Evolutionary conservation across 2,797 vertebrate genomes (phyloP), one percentile per base, ranked within the genome.

Genomic region (Acanthopagrus latus): DNA sequence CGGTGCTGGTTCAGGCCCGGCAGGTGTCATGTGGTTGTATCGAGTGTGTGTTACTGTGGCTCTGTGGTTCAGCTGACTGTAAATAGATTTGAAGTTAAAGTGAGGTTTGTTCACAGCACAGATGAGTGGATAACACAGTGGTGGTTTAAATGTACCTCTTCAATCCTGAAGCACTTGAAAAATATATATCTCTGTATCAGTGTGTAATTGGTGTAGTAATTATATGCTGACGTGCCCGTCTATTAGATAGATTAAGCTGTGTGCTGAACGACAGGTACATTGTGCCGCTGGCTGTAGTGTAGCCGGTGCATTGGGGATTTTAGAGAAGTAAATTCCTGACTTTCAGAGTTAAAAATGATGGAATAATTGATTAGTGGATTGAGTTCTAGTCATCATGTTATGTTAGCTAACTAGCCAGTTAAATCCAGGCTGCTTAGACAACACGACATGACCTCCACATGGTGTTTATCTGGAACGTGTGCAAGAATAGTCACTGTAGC

Each of bases 11-110:
- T 67, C 55, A 81, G 68, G 81, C 58, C 4, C 72, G 50, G 75
- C 48, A 78, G 73, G 71, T 72, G 86, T 81, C 65, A 41, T 74
- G 71, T 69, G 78, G 52, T 86, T 86, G 87, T 82, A 88, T 89
- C 74, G 80, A 79, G 85, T 85, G 43, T 10, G 63, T 67, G 70
- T 75, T 25, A 71, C 56, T 41, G 74, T 59, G 29, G 69, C n/a
- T 62, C 63, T 51, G 64, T 64, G 63, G 71, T 69, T 73, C 75
- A 76, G 71, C 73, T 70, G 72, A 85, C 71, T 86, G 41, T 74
- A 80, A 85, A 78, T 65, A 65, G 73, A 68, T 41, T 33, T 41
- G 33, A 65, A 66, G 68, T 66, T 60, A 13, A 46, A 76, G 18
- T 67, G 72, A 18, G 38, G 67, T 59, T 85, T 52, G 46, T 64